Percentiles rank a stretch among this genome's conserved stretches.
Evolutionary conservation across 2,113 vertebrate genomes (phyloP).

Genomic region (Tamias sibiricus): DNA sequence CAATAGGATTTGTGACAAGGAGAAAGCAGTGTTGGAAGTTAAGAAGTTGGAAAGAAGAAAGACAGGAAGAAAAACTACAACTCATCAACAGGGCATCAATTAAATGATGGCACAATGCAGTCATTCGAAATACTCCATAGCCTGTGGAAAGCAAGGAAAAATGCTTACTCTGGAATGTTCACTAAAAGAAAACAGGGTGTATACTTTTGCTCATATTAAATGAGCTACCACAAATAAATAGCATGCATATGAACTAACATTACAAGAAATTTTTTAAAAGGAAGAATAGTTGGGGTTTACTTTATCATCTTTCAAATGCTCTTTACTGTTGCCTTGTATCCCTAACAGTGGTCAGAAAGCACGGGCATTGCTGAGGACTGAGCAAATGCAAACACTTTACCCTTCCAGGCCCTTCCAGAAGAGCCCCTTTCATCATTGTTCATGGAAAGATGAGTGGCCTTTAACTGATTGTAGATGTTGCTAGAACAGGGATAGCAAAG

Average conservation of each 20-base stretch:
- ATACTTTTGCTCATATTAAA: neutral
- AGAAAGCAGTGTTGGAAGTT: neutral
- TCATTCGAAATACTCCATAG: neutral
- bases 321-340: neutral
- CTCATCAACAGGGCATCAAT: neutral
- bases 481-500: neutral
- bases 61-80: neutral
- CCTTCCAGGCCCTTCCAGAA: neutral
- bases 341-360: neutral
- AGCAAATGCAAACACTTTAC: no score
- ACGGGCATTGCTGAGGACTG: neutral
- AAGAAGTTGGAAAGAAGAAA: conserved; percentile 4
- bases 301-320: neutral
- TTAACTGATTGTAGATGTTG: neutral
- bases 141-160: neutral
- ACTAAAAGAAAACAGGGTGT: neutral
- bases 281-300: neutral
- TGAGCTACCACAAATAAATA: neutral
- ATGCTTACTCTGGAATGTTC: neutral
- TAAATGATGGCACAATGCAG: neutral
- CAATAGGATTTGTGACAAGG: neutral
- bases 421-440: neutral
- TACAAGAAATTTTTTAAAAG: neutral
- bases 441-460: neutral
- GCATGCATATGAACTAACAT: neutral